Base-by-base conservation (phyloP, 2,888 invertebrate genomes). In the Xylota segnis region DNA sequence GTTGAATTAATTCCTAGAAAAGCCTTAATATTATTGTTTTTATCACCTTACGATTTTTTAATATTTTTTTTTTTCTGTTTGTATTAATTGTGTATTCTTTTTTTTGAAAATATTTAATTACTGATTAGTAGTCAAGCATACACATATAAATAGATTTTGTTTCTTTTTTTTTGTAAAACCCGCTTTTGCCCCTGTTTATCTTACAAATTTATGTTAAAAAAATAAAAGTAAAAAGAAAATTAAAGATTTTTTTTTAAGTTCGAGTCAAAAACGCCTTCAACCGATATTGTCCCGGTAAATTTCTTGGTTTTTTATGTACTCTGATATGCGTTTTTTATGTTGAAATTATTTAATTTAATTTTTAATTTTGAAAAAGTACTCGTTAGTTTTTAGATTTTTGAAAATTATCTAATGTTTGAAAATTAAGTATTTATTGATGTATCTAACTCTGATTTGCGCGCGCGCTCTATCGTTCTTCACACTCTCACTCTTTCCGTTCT, bases 21-120 rank as follows among this genome's bases (percentile, higher is more conserved):
- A 58, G 40, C 75, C 79, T 84, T 84, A 81, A 75, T 75, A 47
- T 84, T 81, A 84, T 84, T 84, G 75, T 76, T 84, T 74, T 74
- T 78, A 84, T 84, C 81, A 84, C 84, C 71, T 40, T 71, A 75
- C 66, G 52, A 78, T 63, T 71, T 75, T 66, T 52, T 23, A 23
- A 45, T 63, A n/a, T 54, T 76, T 54, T 71, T 27, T 58, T 71
- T 61, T 34, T 6, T 34, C 9, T 34, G 34, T 34, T 34, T 72
- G 18, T 29, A 65, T 23, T 23, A 23, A 23, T 23, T 1, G 74
- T 54, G 45, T 52, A 47, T 74, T 34, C 34, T 68, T 68, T 71
- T 63, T 50, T 27, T 59, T n/a, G 18, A 72, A 83, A 65, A 75
- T n/a, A 29, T 79, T 74, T 87, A 66, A 78, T 87, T 65, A 83